These are phyloP conservation scores for Adelosebastes latens DNA, from an alignment of 2,797 vertebrate species.

Conservation along the genomic window DNA sequence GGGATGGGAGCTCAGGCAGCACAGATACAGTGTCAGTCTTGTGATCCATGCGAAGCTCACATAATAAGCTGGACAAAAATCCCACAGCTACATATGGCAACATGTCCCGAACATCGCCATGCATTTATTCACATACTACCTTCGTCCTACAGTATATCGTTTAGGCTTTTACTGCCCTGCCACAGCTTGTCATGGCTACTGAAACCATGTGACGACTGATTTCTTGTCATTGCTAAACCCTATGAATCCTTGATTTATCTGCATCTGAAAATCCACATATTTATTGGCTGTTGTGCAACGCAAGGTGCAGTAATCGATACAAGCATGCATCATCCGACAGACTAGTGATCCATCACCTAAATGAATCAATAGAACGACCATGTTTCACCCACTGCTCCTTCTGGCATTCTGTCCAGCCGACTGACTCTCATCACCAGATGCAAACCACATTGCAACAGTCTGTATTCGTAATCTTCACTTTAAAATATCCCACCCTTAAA, in stretches of 20 bases:
- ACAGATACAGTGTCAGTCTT: slow-evolving; percentile 51
- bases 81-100: slow-evolving; percentile 1
- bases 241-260: slow-evolving; percentile 48
- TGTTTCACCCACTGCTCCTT: slow-evolving; percentile 28
- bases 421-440: not conserved
- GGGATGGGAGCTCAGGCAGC: slow-evolving; percentile 30
- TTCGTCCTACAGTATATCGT: not conserved
- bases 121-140: not conserved
- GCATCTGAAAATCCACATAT: slow-evolving; percentile 50
- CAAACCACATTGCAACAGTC: not conserved
- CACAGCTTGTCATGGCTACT: not conserved
- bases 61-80: slow-evolving; percentile 40
- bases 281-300: slow-evolving; percentile 47
- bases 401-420: slow-evolving; percentile 10
- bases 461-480: not conserved
- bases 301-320: slow-evolving; percentile 59
- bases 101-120: not conserved
- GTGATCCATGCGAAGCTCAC: slow-evolving; percentile 43
- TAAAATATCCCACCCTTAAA: slow-evolving; percentile 6
- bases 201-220: slow-evolving; percentile 40
- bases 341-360: slow-evolving; percentile 54
- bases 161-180: not conserved
- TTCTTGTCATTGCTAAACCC: slow-evolving; percentile 25
- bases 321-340: slow-evolving; percentile 40
- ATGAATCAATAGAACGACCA: slow-evolving; percentile 52